phyloP scores from a whole-genome alignment of 2,888 invertebrate species.

The Epiperipatus broadwayi region DNA sequence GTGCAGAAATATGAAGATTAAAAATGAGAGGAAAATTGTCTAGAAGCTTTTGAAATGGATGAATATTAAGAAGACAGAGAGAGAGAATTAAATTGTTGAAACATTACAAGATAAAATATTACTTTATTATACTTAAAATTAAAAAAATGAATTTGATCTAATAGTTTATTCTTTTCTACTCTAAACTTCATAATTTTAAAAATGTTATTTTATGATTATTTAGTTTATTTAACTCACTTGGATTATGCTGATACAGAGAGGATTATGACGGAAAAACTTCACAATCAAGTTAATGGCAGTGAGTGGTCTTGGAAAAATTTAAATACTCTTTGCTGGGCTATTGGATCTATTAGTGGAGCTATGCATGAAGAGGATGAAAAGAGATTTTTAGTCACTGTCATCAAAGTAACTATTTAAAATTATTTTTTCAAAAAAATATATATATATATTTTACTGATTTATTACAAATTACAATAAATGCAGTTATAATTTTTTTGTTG shows the following conservation, averaged over 20 bases:
- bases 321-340: slow-evolving; percentile 97
- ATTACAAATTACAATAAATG: slow-evolving; percentile 1
- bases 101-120: too few relatives aligned
- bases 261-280: slow-evolving; percentile 95
- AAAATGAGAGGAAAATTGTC: too few relatives aligned
- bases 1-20: too few relatives aligned
- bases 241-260: slow-evolving; percentile 92
- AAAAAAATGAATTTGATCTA: too few relatives aligned
- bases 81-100: too few relatives aligned
- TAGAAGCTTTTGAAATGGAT: too few relatives aligned
- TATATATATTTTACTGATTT: neutral
- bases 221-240: slow-evolving; percentile 91
- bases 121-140: too few relatives aligned
- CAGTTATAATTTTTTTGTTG: slow-evolving; percentile 9
- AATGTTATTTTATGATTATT: too few relatives aligned
- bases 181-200: neutral
- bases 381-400: slow-evolving; percentile 92
- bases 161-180: neutral
- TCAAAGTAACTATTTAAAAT: slow-evolving; percentile 42
- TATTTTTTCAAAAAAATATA: too few relatives aligned
- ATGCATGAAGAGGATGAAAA: slow-evolving; percentile 99
- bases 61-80: too few relatives aligned
- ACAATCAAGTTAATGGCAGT: slow-evolving; percentile 90
- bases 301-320: slow-evolving; percentile 99
- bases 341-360: slow-evolving; percentile 95